Base-by-base conservation (phyloP, 1,140 invertebrate species). In the Bombyx mandarina region DNA sequence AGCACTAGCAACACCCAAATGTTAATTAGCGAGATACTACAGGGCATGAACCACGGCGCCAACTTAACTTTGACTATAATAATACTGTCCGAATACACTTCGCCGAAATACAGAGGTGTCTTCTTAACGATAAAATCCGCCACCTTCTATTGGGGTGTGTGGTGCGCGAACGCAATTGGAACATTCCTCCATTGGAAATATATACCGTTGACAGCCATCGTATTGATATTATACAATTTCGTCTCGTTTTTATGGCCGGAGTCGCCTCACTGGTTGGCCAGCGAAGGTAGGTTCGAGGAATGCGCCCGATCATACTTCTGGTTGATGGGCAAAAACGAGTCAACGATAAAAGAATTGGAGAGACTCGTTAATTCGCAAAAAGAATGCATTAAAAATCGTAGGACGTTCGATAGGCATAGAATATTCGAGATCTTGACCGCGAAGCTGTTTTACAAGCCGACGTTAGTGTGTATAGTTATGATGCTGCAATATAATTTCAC, bases 201-300 rank as follows among this genome's bases (percentile, higher is more conserved):
- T 44, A 65, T 65, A 7, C 48, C 43, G 6, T 8, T 65, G 10
- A 42, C 56, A 12, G 63, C 60, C 43, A 45, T 65, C 6, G 7
- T 57, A 1, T 43, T 50, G 10, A 45, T 57, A 35, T 6, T 60
- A 0, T 66, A 62, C 18, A 44, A 8, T 8, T 7, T 62, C 8
- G 43, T 42, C 43, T 26, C 26, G n/a, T 43, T 54, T 5, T 46
- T 61, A 22, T 45, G 54, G 35, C 59, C 59, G 1, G 59, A 61
- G 45, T 61, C 59, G 5, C 59, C 59, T 10, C 50, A 51, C n/a
- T 73, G 65, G 67, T 52, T 73, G 45, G 70, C 70, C 0, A 54
- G 46, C 22, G 56, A 64, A 57, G 61, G 65, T 1, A 53, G 58
- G 26, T 67, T 54, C 52, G 65, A 68, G 9, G 58, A 69, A 52